These are phyloP conservation scores for Metacarcinus magister DNA, from an alignment of 2,888 invertebrate genomes.

Conservation along the genomic window DNA sequence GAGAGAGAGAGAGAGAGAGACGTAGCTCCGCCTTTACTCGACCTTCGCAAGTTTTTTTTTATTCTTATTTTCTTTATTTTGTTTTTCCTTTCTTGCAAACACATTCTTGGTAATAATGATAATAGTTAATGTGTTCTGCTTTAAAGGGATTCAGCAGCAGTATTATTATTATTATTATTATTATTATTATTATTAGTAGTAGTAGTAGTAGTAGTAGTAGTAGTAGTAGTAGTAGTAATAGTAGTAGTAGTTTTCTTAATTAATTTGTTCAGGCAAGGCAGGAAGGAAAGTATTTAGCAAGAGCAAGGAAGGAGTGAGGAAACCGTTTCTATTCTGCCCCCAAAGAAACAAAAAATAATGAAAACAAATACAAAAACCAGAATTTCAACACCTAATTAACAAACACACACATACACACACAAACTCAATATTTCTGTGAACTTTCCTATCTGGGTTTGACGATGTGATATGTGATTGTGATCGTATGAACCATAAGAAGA, in stretches of 20 bases:
- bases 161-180: no score
- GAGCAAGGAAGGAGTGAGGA: background rate
- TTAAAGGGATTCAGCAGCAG: background rate
- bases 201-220: background rate
- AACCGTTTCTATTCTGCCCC: background rate
- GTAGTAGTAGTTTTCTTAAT: background rate
- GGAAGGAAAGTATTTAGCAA: background rate
- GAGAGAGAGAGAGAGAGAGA: constrained; percentile 11
- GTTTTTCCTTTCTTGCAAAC: background rate
- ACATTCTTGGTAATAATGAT: background rate
- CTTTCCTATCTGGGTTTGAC: background rate
- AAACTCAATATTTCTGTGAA: background rate
- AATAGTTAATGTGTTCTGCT: background rate
- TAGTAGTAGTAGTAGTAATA: background rate
- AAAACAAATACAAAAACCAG: background rate
- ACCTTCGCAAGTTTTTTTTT: background rate
- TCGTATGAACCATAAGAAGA: background rate
- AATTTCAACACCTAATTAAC: background rate
- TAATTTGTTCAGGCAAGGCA: background rate
- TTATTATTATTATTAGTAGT: background rate
- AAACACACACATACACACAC: constrained; percentile 1
- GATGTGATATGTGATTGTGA: background rate
- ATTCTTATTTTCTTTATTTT: background rate
- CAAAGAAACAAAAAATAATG: background rate
- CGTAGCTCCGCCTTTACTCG: background rate